Evolutionary conservation across 1,140 invertebrate genomes (phyloP), one percentile per base, ranked within the genome.

Genomic region (Latrodectus geometricus): DNA sequence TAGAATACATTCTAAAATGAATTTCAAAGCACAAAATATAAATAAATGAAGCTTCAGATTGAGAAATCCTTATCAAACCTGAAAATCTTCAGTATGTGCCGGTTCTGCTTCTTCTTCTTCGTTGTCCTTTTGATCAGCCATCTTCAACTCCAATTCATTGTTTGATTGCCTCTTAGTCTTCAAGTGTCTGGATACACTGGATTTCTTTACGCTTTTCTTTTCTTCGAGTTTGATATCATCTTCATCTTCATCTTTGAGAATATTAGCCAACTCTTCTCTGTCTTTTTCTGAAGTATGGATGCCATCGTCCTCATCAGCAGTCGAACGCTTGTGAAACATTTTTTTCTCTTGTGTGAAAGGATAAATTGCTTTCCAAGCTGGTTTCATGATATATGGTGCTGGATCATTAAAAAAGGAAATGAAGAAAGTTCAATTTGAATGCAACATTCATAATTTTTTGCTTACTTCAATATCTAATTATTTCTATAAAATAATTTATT

Each of bases 231-330:
- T 52, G 7, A 21, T 48, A 9, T 21, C 20, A 1, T 76, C 72
- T 8, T 79, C 56, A 11, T 87, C 85, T 17, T 87, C 85, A 23
- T 87, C 85, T 21, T 87, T 79, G 4, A 87, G 69, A 52, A 87
- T 87, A 35, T 75, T 65, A 9, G 61, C 72, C 68, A 83, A 23
- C n/a, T 78, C 82, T 0, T 56, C 20, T 20, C 21, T n/a, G 11
- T 69, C 79, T 50, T 66, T 70, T 23, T 78, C 73, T 0, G 8
- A 20, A 35, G 14, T 84, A 52, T 86, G 65, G n/a, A 17, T 12
- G 3, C 77, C 66, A 4, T 23, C 50, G 8, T 48, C 17, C 15
- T 65, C 15, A n/a, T 72, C 52, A 11, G 12, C 20, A 48, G n/a
- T 70, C 0, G 72, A 70, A 50, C 80, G 88, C 15, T 88, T 87